Evolutionary conservation across 2,113 vertebrate genomes (phyloP).

Genomic region (Perca flavescens): DNA sequence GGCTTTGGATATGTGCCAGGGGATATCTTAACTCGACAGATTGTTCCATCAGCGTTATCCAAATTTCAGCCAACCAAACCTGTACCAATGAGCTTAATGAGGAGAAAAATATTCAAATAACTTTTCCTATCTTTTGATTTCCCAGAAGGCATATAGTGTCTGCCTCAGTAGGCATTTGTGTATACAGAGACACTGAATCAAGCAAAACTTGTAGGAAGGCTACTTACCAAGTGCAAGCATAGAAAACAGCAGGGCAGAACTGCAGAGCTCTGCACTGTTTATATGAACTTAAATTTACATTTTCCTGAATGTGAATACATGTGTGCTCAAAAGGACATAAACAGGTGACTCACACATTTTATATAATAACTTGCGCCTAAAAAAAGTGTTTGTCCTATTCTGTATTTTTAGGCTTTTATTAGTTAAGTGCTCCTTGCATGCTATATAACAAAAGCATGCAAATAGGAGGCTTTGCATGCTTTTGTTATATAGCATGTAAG

Average conservation of each 20-base stretch:
- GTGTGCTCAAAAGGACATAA: not conserved
- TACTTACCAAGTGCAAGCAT: not conserved
- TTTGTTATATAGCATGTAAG: too few relatives aligned
- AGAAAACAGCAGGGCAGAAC: not conserved
- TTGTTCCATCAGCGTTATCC: constrained; percentile 50
- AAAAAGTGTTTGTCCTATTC: not conserved
- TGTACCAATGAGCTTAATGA: constrained; percentile 37
- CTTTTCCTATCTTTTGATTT: constrained; percentile 68
- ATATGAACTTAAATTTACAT: not conserved
- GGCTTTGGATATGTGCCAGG: constrained; percentile 22
- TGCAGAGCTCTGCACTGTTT: not conserved
- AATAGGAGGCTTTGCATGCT: constrained; percentile 4
- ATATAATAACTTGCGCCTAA: not conserved
- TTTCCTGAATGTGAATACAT: not conserved
- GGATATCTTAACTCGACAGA: constrained; percentile 38
- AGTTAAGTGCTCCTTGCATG: not conserved
- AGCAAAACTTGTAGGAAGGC: constrained; percentile 3
- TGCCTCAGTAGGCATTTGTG: too few relatives aligned
- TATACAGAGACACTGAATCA: too few relatives aligned
- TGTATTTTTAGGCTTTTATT: constrained; percentile 4
- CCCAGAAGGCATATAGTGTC: constrained; percentile 50
- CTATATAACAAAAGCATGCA: not conserved
- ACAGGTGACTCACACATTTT: not conserved
- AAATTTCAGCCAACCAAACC: constrained; percentile 37
- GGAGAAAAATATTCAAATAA: constrained; percentile 50